phyloP scores from a whole-genome alignment of 2,113 vertebrate species.

The Tapirus terrestris region DNA sequence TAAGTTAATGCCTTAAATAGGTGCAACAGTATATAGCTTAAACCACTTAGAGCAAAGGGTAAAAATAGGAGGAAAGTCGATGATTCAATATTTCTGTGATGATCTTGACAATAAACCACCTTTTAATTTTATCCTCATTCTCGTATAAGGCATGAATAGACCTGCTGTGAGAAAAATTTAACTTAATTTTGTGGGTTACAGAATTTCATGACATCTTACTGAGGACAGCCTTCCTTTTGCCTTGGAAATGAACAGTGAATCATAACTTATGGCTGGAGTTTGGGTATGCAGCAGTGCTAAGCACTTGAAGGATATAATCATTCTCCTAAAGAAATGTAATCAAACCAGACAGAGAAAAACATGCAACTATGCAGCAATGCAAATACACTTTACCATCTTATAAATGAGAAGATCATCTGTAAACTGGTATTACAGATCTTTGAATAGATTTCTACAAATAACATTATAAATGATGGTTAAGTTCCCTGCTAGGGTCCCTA shows the following conservation, averaged over 20 bases:
- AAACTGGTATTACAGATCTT: neutral
- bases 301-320: neutral
- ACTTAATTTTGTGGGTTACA: neutral
- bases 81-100: neutral
- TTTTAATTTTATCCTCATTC: neutral
- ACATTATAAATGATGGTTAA: slow-evolving; percentile 8
- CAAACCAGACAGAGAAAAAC: neutral
- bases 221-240: neutral
- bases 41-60: neutral
- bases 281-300: neutral
- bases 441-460: neutral
- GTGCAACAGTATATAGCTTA: neutral
- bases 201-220: neutral
- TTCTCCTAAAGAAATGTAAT: neutral
- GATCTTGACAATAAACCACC: neutral
- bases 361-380: neutral
- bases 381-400: neutral
- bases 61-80: neutral
- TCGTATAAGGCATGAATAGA: neutral
- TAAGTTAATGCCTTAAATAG: neutral
- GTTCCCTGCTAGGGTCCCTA: neutral
- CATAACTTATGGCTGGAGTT: neutral
- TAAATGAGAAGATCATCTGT: neutral
- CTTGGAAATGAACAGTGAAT: slow-evolving; percentile 23
- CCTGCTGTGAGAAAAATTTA: neutral